Evolutionary conservation across 2,888 invertebrate species (phyloP).

Genomic region (Caenorhabditis uteleia): DNA sequence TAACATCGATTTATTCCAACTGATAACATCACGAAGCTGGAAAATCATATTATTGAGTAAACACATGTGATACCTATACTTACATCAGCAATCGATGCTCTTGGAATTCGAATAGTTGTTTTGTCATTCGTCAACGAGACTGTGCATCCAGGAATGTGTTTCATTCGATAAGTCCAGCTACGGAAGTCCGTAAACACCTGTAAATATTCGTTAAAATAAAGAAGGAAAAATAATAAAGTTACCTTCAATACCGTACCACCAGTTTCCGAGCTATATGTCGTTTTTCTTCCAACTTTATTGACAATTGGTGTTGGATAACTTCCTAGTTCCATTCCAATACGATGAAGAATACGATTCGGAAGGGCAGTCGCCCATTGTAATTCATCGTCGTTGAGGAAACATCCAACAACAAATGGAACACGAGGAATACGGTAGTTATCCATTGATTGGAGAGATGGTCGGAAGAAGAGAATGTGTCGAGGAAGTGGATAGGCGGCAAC

Average conservation of each 20-base stretch:
- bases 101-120: slow-evolving; percentile 44
- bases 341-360: slow-evolving; percentile 57
- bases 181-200: slow-evolving; percentile 66
- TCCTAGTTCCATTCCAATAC: slow-evolving; percentile 55
- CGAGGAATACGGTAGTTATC: slow-evolving; percentile 9
- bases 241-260: slow-evolving; percentile 58
- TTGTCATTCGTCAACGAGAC: slow-evolving; percentile 47
- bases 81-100: slow-evolving; percentile 42
- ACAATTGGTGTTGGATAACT: slow-evolving; percentile 64
- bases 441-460: slow-evolving; percentile 29
- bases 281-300: slow-evolving; percentile 48
- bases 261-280: slow-evolving; percentile 52
- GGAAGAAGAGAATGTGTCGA: slow-evolving; percentile 41
- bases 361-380: slow-evolving; percentile 57
- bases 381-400: slow-evolving; percentile 55
- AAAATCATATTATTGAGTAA: slow-evolving; percentile 21
- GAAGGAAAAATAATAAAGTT: background rate
- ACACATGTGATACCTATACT: no score
- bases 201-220: background rate
- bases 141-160: slow-evolving; percentile 50
- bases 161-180: slow-evolving; percentile 60
- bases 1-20: slow-evolving; percentile 80
- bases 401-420: slow-evolving; percentile 53
- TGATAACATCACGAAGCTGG: slow-evolving; percentile 56
- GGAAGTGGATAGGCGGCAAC: slow-evolving; percentile 30